Evolutionary conservation across 2,888 invertebrate genomes (phyloP).

Genomic region (Stenodema calcarata): DNA sequence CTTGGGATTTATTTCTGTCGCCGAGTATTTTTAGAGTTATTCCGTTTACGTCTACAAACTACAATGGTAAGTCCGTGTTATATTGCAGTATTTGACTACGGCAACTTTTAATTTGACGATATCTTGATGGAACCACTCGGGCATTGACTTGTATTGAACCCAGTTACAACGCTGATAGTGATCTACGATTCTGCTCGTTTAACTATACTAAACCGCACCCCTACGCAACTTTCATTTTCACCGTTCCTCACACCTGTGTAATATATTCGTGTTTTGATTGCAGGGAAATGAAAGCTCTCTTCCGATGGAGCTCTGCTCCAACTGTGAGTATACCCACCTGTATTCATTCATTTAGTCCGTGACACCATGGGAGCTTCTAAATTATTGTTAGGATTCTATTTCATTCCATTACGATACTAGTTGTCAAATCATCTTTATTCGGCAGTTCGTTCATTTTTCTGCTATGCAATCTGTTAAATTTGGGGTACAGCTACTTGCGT

Average conservation of each 20-base stretch:
- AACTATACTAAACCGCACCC: neutral
- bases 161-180: neutral
- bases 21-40: slow-evolving; percentile 31
- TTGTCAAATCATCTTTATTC: no score
- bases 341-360: neutral
- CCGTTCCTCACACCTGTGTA: neutral
- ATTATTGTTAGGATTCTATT: neutral
- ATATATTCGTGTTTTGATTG: slow-evolving; percentile 60
- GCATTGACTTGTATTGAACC: neutral
- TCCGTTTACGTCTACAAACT: neutral
- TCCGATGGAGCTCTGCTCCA: slow-evolving; percentile 96
- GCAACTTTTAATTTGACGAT: neutral
- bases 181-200: neutral
- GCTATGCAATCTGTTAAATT: no score
- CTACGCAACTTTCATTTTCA: neutral
- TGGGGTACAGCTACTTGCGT: no score
- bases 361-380: neutral
- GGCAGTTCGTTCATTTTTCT: no score
- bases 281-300: slow-evolving; percentile 96
- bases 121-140: neutral
- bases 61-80: neutral
- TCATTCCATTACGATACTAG: neutral
- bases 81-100: neutral
- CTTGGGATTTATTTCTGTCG: slow-evolving; percentile 27
- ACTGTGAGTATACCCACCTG: slow-evolving; percentile 73